Base-by-base conservation (phyloP, 2,113 vertebrate species). In the Ctenomys sociabilis region DNA sequence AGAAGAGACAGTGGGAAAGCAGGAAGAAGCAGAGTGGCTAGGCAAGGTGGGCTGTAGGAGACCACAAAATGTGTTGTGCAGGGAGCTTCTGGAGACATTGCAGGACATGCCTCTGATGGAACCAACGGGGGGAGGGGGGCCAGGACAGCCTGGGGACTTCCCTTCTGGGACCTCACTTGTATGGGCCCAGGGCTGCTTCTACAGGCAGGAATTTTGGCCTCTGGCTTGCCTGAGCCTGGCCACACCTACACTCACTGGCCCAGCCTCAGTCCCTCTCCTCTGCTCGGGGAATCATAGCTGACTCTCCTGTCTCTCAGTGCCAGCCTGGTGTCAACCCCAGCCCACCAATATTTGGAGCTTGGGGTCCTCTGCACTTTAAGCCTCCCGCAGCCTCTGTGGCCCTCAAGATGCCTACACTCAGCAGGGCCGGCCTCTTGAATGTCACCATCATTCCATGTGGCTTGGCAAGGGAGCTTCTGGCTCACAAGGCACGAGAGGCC, bases 71-170 rank as follows among this genome's bases (percentile, higher is more conserved):
- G 11, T 14, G 54, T 0, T 63, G 37, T 28, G 16, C 37, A 0
- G 0, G 2, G 35, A 49, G 11, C 43, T 59, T 63, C 35, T 1
- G 54, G 49, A 49, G 52, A 37, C 37, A 4, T 2, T 1, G 35
- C 0, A 28, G n/a, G 32, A 26, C 2, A 8, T 1, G 24, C 5
- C 81, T 59, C 30, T 0, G 49, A 37, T 26, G 26, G 12, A 1
- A 17, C 73, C 61, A 19, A 0, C 0, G 0, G 32, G 40, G 43
- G 52, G 43, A 0, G 0, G 32, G 40, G 43, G 52, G 43, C 35
- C 22, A 13, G 49, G 61, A 19, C 57, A 77, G 7, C 8, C 37
- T 37, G 28, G 37, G 24, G 37, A 26, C 22, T 14, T 37, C 11
- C 17, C 28, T 3, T 11, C 11, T 21, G 22, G 5, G 21, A 24